phyloP scores from a whole-genome alignment of 2,888 invertebrate species.

The Bembecia ichneumoniformis region DNA sequence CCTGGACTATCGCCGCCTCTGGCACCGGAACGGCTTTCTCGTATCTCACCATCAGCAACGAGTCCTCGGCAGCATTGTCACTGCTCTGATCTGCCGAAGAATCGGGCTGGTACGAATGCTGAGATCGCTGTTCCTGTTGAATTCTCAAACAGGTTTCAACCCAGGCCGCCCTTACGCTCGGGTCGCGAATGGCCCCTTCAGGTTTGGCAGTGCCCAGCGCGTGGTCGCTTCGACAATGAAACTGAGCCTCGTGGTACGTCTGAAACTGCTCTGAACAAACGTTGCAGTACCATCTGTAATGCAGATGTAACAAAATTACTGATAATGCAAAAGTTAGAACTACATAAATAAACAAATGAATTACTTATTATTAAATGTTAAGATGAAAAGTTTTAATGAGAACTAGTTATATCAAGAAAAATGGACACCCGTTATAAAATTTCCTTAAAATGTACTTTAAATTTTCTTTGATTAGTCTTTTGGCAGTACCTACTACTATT shows the following conservation, averaged over 20 bases:
- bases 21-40: slow-evolving; percentile 38
- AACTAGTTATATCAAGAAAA: too few relatives aligned
- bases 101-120: background rate
- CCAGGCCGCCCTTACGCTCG: slow-evolving; percentile 37
- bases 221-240: slow-evolving; percentile 45
- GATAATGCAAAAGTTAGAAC: too few relatives aligned
- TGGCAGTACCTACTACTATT: too few relatives aligned
- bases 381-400: too few relatives aligned
- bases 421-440: too few relatives aligned
- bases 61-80: slow-evolving; percentile 27
- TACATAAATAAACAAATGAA: too few relatives aligned
- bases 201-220: slow-evolving; percentile 26
- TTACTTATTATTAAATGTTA: too few relatives aligned
- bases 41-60: slow-evolving; percentile 47
- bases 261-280: slow-evolving; percentile 36
- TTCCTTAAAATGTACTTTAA: too few relatives aligned
- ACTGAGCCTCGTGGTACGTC: slow-evolving; percentile 55
- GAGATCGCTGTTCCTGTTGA: slow-evolving; percentile 19
- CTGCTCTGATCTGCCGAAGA: background rate
- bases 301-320: too few relatives aligned
- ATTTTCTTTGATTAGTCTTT: too few relatives aligned
- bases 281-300: slow-evolving; percentile 55
- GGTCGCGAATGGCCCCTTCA: slow-evolving; percentile 32
- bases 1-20: slow-evolving; percentile 16
- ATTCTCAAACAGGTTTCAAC: slow-evolving; percentile 25